Percentiles rank a stretch among this genome's conserved stretches.
Evolutionary conservation across 2,113 vertebrate species (phyloP).

Genomic region (Xyliphius kryptos): DNA sequence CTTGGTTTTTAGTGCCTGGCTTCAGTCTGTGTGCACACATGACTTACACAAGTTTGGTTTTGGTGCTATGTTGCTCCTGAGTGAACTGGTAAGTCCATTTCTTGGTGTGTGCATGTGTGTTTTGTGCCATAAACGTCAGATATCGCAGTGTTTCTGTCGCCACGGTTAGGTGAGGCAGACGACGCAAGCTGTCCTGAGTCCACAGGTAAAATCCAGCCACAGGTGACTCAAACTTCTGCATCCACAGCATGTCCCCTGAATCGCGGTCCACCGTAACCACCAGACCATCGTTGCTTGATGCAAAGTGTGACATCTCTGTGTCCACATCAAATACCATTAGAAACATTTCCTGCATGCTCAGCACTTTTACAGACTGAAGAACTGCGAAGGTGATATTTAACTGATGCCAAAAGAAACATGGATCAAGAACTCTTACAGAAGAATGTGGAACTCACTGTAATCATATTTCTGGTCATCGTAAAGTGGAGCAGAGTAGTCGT

Average conservation of each 20-base stretch:
- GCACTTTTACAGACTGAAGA: background rate
- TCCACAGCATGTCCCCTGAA: slow-evolving; percentile 84
- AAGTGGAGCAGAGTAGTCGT: slow-evolving; percentile 77
- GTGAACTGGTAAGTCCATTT: slow-evolving; percentile 72
- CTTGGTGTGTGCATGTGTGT: slow-evolving; percentile 67
- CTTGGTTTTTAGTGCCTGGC: background rate
- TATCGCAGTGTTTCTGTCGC: slow-evolving; percentile 90
- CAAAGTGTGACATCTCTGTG: slow-evolving; percentile 83
- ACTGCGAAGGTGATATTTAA: too few relatives aligned
- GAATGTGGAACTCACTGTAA: slow-evolving; percentile 71
- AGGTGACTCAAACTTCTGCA: slow-evolving; percentile 83
- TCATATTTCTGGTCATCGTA: slow-evolving; percentile 67
- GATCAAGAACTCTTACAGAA: too few relatives aligned
- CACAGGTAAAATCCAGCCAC: slow-evolving; percentile 85
- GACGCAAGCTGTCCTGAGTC: slow-evolving; percentile 79
- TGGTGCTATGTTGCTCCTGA: slow-evolving; percentile 71
- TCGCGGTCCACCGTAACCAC: slow-evolving; percentile 86
- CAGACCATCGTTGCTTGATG: slow-evolving; percentile 83
- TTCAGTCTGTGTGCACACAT: background rate
- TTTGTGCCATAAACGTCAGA: slow-evolving; percentile 79
- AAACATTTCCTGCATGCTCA: background rate
- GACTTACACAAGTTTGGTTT: slow-evolving; percentile 81
- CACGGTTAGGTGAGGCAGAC: slow-evolving; percentile 81
- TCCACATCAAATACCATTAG: slow-evolving; percentile 25
- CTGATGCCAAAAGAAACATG: too few relatives aligned